Evolutionary conservation across 2,797 vertebrate species (phyloP), one percentile per base, ranked within the genome.

Genomic region (Vipera latastei): DNA sequence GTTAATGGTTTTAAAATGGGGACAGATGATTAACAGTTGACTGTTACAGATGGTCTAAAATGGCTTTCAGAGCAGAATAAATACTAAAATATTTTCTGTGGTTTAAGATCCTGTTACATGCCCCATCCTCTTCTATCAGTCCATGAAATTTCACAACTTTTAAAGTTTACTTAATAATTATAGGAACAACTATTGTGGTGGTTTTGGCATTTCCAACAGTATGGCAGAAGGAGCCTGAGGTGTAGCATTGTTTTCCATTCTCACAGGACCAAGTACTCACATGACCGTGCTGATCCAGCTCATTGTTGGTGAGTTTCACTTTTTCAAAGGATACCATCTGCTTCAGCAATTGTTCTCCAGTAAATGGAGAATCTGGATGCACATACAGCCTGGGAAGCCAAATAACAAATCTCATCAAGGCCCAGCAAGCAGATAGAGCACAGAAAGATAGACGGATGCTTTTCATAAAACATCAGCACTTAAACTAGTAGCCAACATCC

Each of bases 251-350:
- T 69, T 86, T 83, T 51, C 32, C 69, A 60, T 95, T 93, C 56
- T 88, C 92, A 83, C 87, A 51, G 51, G 1, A 0, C 38, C 26
- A 2, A 4, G 1, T 95, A 98, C 99, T 98, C 97, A 99, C 99
- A 0, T 99, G 99, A 96, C 99, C 99, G 0, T 99, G 99, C 86
- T 99, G 99, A 96, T 99, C 99, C 97, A 99, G 98, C 61, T 99
- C 99, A 0, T 99, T 99, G 97, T 99, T 99, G 22, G 99, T 99
- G 93, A 99, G 98, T 91, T 99, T 99, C 95, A 99, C 99, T 97
- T 99, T 99, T 97, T 99, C 99, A 2, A 99, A 99, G 56, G 99
- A 99, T 93, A 99, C 99, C 99, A 99, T 99, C 94, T 99, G 99
- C 96, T 99, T 99, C 96, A 99, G 97, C 44, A 99, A 97, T 96